Percentiles rank a stretch among this genome's conserved stretches.
Evolutionary conservation across 2,797 vertebrate genomes (phyloP).

Genomic region (Onychomys torridus): DNA sequence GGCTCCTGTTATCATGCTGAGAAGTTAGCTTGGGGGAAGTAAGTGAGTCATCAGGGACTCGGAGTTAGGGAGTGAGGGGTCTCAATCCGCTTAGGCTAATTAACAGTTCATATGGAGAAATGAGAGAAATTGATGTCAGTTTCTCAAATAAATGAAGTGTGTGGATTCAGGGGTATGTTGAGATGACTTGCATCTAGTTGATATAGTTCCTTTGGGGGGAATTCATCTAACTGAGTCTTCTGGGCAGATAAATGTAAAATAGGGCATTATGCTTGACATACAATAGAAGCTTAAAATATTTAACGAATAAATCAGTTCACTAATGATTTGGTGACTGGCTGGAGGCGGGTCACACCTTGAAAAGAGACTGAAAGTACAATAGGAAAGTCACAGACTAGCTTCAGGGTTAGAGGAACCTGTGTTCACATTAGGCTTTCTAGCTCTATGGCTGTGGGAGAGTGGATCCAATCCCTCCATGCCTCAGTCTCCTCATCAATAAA

Average conservation of each 20-base stretch:
- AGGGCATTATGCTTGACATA: background rate
- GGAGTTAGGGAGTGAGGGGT: background rate
- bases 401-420: background rate
- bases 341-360: background rate
- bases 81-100: background rate
- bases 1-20: background rate
- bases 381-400: background rate
- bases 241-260: conserved; percentile 10
- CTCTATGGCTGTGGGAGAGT: accelerated
- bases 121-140: background rate
- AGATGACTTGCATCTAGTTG: background rate
- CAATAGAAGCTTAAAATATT: conserved; percentile 30
- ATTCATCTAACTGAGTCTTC: background rate
- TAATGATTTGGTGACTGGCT: conserved; percentile 58
- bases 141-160: conserved; percentile 35
- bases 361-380: background rate
- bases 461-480: background rate
- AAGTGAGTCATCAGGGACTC: background rate
- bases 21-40: background rate
- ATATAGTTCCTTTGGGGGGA: conserved; percentile 7
- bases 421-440: background rate
- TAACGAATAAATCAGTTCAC: background rate
- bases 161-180: background rate
- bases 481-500: conserved; percentile 49
- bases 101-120: background rate